A percentile compares a stretch with the other conserved stretches of the same genome.
Conservation (phyloP, 2,888 invertebrate species). For the Helleia helle region DNA sequence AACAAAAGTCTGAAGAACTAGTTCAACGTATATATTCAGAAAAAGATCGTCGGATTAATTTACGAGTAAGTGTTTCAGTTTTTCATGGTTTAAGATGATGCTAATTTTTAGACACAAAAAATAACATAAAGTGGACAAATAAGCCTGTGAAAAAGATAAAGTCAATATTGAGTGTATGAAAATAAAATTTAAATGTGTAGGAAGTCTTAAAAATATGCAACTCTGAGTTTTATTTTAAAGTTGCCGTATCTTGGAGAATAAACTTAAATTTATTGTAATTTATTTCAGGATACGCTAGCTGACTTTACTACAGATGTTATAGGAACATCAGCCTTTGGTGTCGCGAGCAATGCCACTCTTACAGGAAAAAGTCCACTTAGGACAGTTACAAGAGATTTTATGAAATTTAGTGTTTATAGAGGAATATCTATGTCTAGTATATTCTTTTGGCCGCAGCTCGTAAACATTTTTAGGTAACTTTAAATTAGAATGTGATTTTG, state of each 20-base stretch:
- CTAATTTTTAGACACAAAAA: too few species aligned
- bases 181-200: too few species aligned
- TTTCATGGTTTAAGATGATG: too few species aligned
- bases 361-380: conserved; percentile 29
- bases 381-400: conserved; percentile 25
- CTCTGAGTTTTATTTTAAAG: too few species aligned
- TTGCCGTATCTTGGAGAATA: too few species aligned
- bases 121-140: too few species aligned
- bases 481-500: too few species aligned
- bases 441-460: conserved; percentile 30
- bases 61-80: conserved; percentile 1
- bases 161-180: too few species aligned
- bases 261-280: too few species aligned
- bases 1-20: conserved; percentile 23
- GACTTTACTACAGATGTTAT: conserved; percentile 32
- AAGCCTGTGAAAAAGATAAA: too few species aligned
- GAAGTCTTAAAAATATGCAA: too few species aligned
- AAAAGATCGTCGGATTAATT: conserved; percentile 15
- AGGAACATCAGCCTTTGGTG: conserved; percentile 29
- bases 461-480: conserved; percentile 26
- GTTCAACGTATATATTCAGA: conserved; percentile 23
- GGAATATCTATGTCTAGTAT: conserved; percentile 23
- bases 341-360: conserved; percentile 26
- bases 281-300: too few species aligned
- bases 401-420: conserved; percentile 22